Base-by-base conservation (phyloP, 2,888 invertebrate genomes). In the Azorinus chamasolen region DNA sequence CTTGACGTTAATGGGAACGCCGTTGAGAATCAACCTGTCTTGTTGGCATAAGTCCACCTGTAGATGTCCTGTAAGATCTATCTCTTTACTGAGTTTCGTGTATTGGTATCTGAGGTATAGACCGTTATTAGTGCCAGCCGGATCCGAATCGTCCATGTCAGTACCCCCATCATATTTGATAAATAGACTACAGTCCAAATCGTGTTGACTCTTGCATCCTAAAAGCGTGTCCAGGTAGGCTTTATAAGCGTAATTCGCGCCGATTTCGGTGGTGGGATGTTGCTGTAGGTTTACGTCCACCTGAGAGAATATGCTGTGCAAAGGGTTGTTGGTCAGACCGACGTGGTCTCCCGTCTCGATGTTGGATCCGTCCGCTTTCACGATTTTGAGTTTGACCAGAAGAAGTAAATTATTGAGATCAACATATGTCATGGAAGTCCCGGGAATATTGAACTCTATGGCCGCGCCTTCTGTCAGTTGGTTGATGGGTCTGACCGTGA, bases 21-120 rank as follows among this genome's bases (percentile, higher is more conserved):
- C 63, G 32, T 75, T 75, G 1, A 63, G 5, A n/a, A 75, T n/a
- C 22, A 75, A 25, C 53, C 63, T 69, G 51, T 69, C 58, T 32
- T 75, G 75, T 58, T 75, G 75, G 53, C 68, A 75, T 0, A 69
- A 27, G 39, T 75, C 75, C 0, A 64, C 59, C 45, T 62, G 46
- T 12, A 69, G 46, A n/a, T 20, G 48, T 16, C 75, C 65, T 12
- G 54, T 46, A 16, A 75, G 39, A 53, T 75, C 70, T 6, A 65
- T 1, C 16, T 46, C n/a, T 65, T 50, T 54, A 27, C 64, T 63
- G 25, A 20, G 16, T 1, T 4, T 25, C 20, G 75, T 69, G 24
- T 24, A 32, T 41, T n/a, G 46, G 32, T 55, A 14, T 62, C 74
- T 41, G 1, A 16, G 1, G 25, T 24, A 68, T 27, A 74, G 43